These are phyloP conservation scores for Furnarius figulus DNA, from an alignment of 2,113 vertebrate species.

Conservation along the genomic window DNA sequence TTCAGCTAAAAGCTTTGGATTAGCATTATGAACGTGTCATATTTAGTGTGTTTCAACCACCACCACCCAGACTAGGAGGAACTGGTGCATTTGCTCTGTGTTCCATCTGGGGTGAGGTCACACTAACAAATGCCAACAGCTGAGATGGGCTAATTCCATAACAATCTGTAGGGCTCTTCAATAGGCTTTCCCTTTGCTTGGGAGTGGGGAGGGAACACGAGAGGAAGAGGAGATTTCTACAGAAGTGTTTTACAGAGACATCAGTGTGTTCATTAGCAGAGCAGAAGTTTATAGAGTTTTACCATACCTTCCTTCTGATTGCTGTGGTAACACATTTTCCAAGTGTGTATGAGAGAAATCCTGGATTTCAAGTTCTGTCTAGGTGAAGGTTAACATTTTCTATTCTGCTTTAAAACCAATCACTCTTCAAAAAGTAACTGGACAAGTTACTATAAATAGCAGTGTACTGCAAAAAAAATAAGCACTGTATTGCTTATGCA, in stretches of 20 bases:
- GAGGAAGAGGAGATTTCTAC: neutral
- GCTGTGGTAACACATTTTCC: neutral
- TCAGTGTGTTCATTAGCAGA: neutral
- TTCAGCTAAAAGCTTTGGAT: conserved; percentile 50
- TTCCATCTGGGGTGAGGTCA: neutral
- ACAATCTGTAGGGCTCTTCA: neutral
- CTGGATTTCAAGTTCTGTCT: neutral
- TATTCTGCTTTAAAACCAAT: conserved; percentile 50
- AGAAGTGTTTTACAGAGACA: conserved; percentile 4
- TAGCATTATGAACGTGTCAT: neutral
- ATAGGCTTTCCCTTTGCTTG: neutral
- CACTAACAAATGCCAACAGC: neutral
- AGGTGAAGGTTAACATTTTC: conserved; percentile 51
- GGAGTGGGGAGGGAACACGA: neutral
- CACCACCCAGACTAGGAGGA: neutral
- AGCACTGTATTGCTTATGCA: conserved; percentile 68
- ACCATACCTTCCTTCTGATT: conserved; percentile 1
- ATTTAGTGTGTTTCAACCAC: conserved; percentile 16
- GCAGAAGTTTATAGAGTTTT: neutral
- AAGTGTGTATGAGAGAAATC: neutral
- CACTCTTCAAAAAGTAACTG: conserved; percentile 52
- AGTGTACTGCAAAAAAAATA: conserved; percentile 74
- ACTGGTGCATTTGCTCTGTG: neutral
- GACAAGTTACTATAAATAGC: conserved; percentile 72
- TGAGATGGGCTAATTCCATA: neutral